Evolutionary conservation across 1,140 invertebrate species (phyloP), one percentile per base, ranked within the genome.

Genomic region (Drosophila nebulosa): DNA sequence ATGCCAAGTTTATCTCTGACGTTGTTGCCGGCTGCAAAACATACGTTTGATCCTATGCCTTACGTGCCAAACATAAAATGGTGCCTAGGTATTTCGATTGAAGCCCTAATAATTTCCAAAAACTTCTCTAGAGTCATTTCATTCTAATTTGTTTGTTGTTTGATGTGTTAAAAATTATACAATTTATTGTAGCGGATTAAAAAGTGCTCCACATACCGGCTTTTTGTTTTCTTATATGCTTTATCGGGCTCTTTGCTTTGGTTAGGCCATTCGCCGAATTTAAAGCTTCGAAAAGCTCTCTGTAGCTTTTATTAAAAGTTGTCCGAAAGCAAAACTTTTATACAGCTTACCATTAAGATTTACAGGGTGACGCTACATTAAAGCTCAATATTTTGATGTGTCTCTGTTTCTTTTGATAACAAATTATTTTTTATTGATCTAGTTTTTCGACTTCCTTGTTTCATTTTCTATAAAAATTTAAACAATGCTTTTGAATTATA

Each of bases 1-100:
- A 21, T 58, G 30, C 65, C 56, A 46, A 6, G 50, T 51, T 77
- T 65, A 58, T 61, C 52, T 36, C 42, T 32, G 16, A 50, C n/a
- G n/a, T n/a, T n/a, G n/a, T 63, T 69, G 79, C 79, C 79, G 79
- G 79, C 76, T 53, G 21, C 36, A 30, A 55, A 58, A 39, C 21
- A 55, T 58, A 39, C 42, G 51, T 58, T 39, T 42, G 24, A 46
- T 35, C 55, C 2, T 21, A 32, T 21, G 14, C 64, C 27, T 66
- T 79, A 50, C 62, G 4, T 1, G 42, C 5, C 6, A n/a, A 14
- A 30, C 27, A 4, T 4, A 18, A 1, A 0, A 22, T n/a, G 1
- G 1, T 14, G 1, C 12, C 2, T 14, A 21, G 52, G 9, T 4
- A 5, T 42, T 64, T 10, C 2, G 0, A 3, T 39, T 2, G 1